Conservation (phyloP, 2,113 vertebrate genomes). For the Myotis brandtii region DNA sequence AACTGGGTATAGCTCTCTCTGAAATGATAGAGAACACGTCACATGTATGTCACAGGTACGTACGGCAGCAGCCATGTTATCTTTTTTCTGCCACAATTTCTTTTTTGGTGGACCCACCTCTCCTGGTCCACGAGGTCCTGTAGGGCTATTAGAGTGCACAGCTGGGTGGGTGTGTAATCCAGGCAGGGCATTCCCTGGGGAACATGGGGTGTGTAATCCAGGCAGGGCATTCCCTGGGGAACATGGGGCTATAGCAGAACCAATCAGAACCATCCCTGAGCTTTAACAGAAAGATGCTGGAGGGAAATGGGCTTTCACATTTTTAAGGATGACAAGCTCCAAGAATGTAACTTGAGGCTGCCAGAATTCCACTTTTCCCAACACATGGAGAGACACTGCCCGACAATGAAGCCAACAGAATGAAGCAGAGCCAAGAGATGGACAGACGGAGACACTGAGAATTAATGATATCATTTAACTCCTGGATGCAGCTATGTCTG, state of each 20-base stretch:
- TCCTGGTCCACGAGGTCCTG: neutral
- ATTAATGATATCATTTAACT: neutral
- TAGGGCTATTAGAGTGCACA: too few species aligned
- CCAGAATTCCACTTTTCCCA: neutral
- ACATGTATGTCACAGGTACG: rapidly evolving
- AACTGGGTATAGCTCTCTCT: neutral
- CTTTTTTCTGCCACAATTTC: neutral
- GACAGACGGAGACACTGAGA: too few species aligned
- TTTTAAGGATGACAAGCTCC: neutral
- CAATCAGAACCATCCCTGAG: neutral
- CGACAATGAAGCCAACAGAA: neutral
- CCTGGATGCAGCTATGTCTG: neutral
- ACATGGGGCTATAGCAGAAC: too few species aligned
- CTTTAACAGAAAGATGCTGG: too few species aligned
- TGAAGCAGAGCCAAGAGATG: neutral
- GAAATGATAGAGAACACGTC: rapidly evolving
- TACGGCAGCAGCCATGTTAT: rapidly evolving
- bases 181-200: neutral
- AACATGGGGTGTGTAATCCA: too few species aligned
- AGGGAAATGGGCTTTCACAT: neutral
- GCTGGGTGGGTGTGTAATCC: neutral
- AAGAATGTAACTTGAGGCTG: neutral
- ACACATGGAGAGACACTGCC: neutral
- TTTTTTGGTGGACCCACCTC: neutral
- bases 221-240: neutral